These are phyloP conservation scores for Sylvilagus bachmani DNA, from an alignment of 2,113 vertebrate genomes.

Conservation along the genomic window DNA sequence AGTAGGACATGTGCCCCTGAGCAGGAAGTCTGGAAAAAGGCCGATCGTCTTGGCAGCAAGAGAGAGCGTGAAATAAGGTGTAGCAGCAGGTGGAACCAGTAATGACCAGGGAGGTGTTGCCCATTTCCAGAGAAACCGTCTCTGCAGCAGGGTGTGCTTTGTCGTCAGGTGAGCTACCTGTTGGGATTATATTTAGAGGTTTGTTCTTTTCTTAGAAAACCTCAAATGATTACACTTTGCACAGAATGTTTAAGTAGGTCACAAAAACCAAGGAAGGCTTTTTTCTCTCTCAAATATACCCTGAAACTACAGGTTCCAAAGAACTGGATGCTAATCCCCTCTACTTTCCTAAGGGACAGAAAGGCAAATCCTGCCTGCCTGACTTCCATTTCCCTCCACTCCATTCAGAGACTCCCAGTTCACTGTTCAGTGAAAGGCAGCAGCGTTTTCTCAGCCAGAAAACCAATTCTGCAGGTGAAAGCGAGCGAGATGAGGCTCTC, in stretches of 20 bases:
- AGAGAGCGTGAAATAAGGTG: background rate
- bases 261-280: conserved; percentile 56
- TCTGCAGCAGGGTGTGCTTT: conserved; percentile 31
- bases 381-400: background rate
- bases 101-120: background rate
- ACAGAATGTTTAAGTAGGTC: conserved; percentile 64
- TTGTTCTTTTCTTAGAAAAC: conserved; percentile 68
- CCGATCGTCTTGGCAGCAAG: background rate
- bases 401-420: background rate
- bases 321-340: conserved; percentile 25
- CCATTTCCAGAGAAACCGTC: conserved; percentile 39
- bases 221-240: conserved; percentile 67
- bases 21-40: background rate
- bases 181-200: conserved; percentile 63
- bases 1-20: background rate
- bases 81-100: background rate
- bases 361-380: conserved; percentile 10
- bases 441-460: conserved; percentile 50
- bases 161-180: conserved; percentile 59
- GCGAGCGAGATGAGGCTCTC: conserved; percentile 44
- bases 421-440: background rate
- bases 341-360: conserved; percentile 2
- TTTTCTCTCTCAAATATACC: conserved; percentile 46
- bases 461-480: conserved; percentile 54
- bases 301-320: conserved; percentile 25